Conservation (phyloP, 2,113 vertebrate genomes). For the Callospermophilus lateralis region DNA sequence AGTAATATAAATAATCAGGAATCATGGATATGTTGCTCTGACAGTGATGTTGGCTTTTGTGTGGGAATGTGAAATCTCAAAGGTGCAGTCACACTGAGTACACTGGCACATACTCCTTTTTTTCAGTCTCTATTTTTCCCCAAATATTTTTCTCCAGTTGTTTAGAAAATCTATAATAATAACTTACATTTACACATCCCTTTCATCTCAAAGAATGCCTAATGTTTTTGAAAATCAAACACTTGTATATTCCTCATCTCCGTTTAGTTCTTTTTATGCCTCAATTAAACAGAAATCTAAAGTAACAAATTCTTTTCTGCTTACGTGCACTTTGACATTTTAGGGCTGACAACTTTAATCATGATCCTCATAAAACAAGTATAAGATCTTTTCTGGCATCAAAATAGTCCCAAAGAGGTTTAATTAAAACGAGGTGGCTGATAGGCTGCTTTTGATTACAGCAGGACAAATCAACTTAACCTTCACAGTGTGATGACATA, state of each 20-base stretch:
- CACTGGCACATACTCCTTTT: accelerated
- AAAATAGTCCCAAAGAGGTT: conserved; percentile 82
- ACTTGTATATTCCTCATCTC: conserved; percentile 59
- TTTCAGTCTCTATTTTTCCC: not conserved
- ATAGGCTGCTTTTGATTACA: conserved; percentile 81
- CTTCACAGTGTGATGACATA: conserved; percentile 75
- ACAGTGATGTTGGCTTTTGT: not conserved
- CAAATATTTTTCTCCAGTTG: conserved; percentile 64
- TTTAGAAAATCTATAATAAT: conserved; percentile 80
- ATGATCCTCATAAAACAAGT: conserved; percentile 72
- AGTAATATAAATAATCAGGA: not conserved
- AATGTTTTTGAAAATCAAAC: conserved; percentile 65
- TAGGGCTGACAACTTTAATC: conserved; percentile 82
- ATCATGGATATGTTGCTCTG: not conserved
- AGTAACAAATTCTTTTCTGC: conserved; percentile 52
- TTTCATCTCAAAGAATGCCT: conserved; percentile 66
- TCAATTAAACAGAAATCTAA: conserved; percentile 70
- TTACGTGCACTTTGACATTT: conserved; percentile 64
- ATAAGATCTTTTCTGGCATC: conserved; percentile 75
- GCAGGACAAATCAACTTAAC: conserved; percentile 70
- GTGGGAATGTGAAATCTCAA: not conserved
- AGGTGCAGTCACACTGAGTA: not conserved
- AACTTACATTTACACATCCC: conserved; percentile 74
- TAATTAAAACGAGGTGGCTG: conserved; percentile 82
- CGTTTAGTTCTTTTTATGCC: conserved; percentile 58